A percentile compares a stretch with the other conserved stretches of the same genome.
Conservation (phyloP, 2,113 vertebrate genomes). For the Enhydra lutris region DNA sequence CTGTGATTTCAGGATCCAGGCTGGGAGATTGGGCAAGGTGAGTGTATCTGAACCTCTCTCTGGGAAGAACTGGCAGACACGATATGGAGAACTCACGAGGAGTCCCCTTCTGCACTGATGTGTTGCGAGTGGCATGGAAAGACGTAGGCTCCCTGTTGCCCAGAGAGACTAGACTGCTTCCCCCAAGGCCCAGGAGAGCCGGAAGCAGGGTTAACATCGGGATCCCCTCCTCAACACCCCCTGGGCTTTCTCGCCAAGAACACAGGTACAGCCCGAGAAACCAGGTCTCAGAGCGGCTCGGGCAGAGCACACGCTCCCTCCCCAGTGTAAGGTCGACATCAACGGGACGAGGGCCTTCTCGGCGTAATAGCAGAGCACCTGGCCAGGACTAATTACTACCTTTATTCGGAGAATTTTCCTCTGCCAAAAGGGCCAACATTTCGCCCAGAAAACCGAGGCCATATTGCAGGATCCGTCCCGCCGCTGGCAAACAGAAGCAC, state of each 20-base stretch:
- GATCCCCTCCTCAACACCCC: no score
- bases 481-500: not conserved
- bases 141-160: not conserved
- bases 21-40: not conserved
- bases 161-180: accelerated
- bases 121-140: accelerated
- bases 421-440: not conserved
- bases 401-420: not conserved
- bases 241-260: accelerated
- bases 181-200: not conserved
- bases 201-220: not conserved
- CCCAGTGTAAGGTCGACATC: accelerated
- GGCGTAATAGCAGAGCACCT: not conserved
- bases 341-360: accelerated
- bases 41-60: not conserved
- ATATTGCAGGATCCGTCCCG: accelerated
- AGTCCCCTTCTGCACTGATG: accelerated
- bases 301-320: not conserved
- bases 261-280: accelerated
- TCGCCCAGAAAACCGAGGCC: not conserved
- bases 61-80: accelerated
- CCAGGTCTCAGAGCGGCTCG: accelerated
- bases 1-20: not conserved
- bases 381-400: not conserved
- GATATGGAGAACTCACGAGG: accelerated